Evolutionary conservation across 2,888 invertebrate species (phyloP), one percentile per base, ranked within the genome.

Genomic region (Lasioglossum morio): DNA sequence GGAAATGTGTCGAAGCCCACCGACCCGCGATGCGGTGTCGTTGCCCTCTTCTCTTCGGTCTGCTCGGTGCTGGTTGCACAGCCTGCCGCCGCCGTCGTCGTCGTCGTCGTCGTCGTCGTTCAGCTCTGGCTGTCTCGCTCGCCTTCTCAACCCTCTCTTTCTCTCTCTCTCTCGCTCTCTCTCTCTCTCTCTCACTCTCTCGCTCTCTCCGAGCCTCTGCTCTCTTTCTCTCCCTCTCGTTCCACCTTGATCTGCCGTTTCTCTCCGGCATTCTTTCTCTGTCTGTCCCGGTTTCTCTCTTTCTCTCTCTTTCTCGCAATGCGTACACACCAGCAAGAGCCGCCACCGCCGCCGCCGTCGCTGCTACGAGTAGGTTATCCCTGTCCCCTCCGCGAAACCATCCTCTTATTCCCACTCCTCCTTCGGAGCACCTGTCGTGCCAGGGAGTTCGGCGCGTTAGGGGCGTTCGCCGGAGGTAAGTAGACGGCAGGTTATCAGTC

Each of bases 401-500:
- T 91, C 92, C 91, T 89, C 92, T 92, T 91, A 89, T 92, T 92
- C 92, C 92, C 93, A 92, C 93, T 92, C 93, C 90, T 90, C 79
- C 83, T 81, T 84, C 90, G 87, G 92, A 93, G 94, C 94, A 94
- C 94, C 94, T 94, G 94, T 94, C 94, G 93, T 92, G 90, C 86
- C 88, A 91, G 90, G 87, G 92, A 93, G 92, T 93, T 92, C 87
- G 90, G 93, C 92, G 91, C 88, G 90, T 89, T 91, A 93, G 93
- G 94, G 93, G 94, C 91, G 91, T 88, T 88, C 89, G 93, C 91
- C 93, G 91, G 91, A 93, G 94, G 92, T 94, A 94, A 95, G 94
- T 94, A 94, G 94, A 94, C 94, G 94, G 93, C 94, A 92, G 94
- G 94, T 94, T 94, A 95, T 95, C 94, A 95, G 94, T 95, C 94